Conservation (phyloP, 2,113 vertebrate genomes). For the Leuciscus idus region DNA sequence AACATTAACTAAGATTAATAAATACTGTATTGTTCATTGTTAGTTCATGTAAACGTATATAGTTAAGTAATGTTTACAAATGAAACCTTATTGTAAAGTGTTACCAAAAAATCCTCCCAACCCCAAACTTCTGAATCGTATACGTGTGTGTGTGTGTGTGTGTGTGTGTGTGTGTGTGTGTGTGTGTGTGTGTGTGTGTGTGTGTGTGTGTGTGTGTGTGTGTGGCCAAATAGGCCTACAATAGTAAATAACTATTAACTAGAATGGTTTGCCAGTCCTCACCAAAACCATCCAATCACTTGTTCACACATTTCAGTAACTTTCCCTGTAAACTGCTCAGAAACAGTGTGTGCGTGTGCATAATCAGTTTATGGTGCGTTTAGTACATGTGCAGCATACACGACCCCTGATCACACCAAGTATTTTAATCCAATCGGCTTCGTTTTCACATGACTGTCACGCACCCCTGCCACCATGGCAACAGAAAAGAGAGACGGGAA, state of each 20-base stretch:
- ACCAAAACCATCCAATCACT: background rate
- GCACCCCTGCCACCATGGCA: constrained; percentile 75
- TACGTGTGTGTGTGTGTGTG: too few relatives aligned
- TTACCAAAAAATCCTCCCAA: too few relatives aligned
- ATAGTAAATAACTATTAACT: background rate
- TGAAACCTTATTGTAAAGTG: too few relatives aligned
- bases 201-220: too few relatives aligned
- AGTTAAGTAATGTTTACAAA: too few relatives aligned
- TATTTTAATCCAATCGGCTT: constrained; percentile 85
- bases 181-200: too few relatives aligned
- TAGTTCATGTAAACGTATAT: background rate
- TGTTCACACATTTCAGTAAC: background rate
- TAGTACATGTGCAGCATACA: constrained; percentile 65
- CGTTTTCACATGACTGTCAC: constrained; percentile 83
- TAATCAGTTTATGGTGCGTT: constrained; percentile 48
- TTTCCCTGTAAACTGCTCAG: background rate
- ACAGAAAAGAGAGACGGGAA: constrained; percentile 64
- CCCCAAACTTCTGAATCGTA: too few relatives aligned
- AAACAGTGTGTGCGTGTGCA: background rate
- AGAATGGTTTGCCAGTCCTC: background rate
- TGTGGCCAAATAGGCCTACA: background rate
- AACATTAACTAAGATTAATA: background rate
- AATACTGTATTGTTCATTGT: background rate
- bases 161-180: too few relatives aligned
- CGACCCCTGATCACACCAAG: constrained; percentile 79